Evolutionary conservation across 2,113 vertebrate species (phyloP), one percentile per base, ranked within the genome.

Genomic region (Oncorhynchus kisutch): DNA sequence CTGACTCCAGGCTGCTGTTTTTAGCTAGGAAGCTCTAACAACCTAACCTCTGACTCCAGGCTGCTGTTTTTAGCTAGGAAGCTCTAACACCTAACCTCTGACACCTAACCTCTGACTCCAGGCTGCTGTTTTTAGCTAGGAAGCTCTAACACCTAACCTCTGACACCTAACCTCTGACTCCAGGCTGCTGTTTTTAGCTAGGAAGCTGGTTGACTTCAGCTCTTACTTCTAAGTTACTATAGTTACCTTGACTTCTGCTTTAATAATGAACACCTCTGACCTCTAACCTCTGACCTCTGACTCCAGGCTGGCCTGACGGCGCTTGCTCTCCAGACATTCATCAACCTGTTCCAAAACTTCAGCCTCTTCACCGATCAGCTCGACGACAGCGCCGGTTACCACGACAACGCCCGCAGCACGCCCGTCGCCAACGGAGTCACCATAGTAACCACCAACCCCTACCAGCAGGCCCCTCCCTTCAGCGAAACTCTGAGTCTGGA

Each of bases 401-500:
- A 72, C 4, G 2, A 92, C 7, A 94, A 93, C 11, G 82, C 92
- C 62, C 82, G 84, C 31, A 91, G 91, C 0, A 94, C 95, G 0
- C 96, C 97, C 0, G 92, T 95, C 16, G 94, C 95, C 76, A 96
- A 95, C 8, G 95, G 95, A 20, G 89, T 88, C 49, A 93, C 91
- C 67, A 91, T 96, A 51, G 96, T 98, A 71, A 95, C 92, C 90
- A 94, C 94, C 22, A 96, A 97, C 75, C 95, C 95, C 89, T 98
- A 98, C 86, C 96, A 98, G 90, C 97, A 96, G 78, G 96, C 97
- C 0, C 95, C 97, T 1, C 97, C 99, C 92, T n/a, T 22, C n/a
- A 62, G 7, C 18, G n/a, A 7, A 54, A 96, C 94, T 27, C 96
- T 99, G 84, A 97, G 95, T 76, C 87, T 95, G 85, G 96, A 97